Evolutionary conservation across 2,797 vertebrate species (phyloP).

Genomic region (Myotis findleyi): DNA sequence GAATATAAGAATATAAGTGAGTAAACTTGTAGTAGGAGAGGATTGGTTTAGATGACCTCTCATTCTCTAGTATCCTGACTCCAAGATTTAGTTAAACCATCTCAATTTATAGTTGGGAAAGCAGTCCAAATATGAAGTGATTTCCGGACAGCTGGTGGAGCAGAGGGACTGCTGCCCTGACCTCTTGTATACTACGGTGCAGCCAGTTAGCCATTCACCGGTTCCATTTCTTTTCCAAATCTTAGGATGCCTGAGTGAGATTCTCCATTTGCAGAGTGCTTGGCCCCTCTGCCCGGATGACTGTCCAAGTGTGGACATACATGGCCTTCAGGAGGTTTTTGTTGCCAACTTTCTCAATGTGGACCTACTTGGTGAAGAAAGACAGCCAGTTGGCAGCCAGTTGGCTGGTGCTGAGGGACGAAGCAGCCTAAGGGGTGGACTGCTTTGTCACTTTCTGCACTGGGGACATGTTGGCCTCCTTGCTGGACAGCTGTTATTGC

Average conservation of each 20-base stretch:
- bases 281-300: neutral
- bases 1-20: neutral
- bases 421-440: slow-evolving; percentile 39
- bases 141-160: neutral
- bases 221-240: neutral
- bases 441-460: neutral
- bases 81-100: neutral
- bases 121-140: neutral
- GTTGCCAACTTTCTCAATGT: slow-evolving; percentile 62
- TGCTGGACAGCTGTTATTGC: slow-evolving; percentile 68
- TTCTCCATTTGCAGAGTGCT: neutral
- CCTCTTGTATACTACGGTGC: neutral
- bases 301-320: neutral
- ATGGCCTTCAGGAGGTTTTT: slow-evolving; percentile 49
- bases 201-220: neutral
- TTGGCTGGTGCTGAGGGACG: slow-evolving; percentile 74
- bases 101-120: neutral
- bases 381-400: slow-evolving; percentile 77
- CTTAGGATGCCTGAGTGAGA: neutral
- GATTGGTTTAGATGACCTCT: neutral
- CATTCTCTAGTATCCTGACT: neutral
- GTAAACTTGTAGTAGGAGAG: neutral
- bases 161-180: neutral
- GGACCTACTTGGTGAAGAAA: slow-evolving; percentile 82
- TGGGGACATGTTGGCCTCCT: slow-evolving; percentile 61